Conservation (phyloP, 2,888 invertebrate genomes). For the Branchellion lobata region DNA sequence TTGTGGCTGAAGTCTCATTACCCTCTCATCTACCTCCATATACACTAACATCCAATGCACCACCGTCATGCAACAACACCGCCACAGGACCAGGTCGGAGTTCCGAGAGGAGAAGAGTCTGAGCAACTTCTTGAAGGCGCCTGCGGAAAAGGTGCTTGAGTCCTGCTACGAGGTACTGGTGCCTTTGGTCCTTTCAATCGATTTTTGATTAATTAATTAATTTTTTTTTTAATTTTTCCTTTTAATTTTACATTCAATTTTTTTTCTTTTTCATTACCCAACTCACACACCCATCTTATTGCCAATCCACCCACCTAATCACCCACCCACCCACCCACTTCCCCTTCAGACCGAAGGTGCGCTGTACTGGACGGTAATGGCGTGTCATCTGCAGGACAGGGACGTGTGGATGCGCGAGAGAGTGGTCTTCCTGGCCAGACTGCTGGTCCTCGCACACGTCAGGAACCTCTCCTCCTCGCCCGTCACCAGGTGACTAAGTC, state of each 20-base stretch:
- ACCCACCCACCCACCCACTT: not conserved
- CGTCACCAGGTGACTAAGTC: conserved; percentile 56
- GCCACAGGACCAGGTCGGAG: conserved; percentile 62
- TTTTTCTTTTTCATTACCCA: too few species aligned
- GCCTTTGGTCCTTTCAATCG: not conserved
- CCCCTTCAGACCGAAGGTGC: conserved; percentile 75
- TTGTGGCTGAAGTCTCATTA: not conserved
- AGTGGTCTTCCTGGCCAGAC: conserved; percentile 72
- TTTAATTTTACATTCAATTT: too few species aligned
- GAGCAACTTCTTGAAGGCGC: conserved; percentile 70
- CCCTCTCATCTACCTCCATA: too few species aligned
- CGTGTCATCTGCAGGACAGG: conserved; percentile 76
- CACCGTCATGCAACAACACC: too few species aligned
- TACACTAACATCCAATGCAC: too few species aligned
- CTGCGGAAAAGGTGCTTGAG: conserved; percentile 68
- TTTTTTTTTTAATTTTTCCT: not conserved
- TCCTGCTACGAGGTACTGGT: conserved; percentile 72
- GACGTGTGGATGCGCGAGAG: conserved; percentile 75
- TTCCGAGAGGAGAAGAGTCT: conserved; percentile 77
- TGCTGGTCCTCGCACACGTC: conserved; percentile 77
- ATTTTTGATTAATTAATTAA: not conserved
- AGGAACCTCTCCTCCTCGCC: conserved; percentile 72
- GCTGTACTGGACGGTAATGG: conserved; percentile 81
- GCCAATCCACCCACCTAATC: not conserved
- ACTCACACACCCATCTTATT: too few species aligned